Percentiles rank a stretch among this genome's conserved stretches.
These are phyloP conservation scores for Aelia acuminata DNA, from an alignment of 2,888 invertebrate genomes.

Conservation along the genomic window DNA sequence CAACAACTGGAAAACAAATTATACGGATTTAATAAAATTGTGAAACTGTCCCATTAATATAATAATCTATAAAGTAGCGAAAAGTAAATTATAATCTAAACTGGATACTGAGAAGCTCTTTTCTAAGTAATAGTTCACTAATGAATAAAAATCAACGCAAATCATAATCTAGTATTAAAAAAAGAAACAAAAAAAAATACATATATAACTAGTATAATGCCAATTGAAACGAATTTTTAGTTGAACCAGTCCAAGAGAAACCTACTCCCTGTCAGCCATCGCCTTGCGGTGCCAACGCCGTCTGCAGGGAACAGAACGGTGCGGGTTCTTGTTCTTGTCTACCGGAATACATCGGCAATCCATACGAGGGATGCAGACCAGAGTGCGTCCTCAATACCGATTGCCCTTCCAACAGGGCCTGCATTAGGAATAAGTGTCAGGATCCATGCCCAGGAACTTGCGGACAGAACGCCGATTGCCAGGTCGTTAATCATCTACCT, in stretches of 20 bases:
- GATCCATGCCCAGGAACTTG: slow-evolving; percentile 85
- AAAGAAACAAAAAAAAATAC: too few relatives aligned
- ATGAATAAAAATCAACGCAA: too few relatives aligned
- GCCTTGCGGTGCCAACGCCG: slow-evolving; percentile 83
- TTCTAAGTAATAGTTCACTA: too few relatives aligned
- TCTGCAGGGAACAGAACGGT: slow-evolving; percentile 79
- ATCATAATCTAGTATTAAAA: too few relatives aligned
- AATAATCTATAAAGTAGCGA: too few relatives aligned
- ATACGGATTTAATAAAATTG: too few relatives aligned
- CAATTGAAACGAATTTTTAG: slow-evolving; percentile 65
- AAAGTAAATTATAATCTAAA: too few relatives aligned
- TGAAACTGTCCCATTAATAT: too few relatives aligned
- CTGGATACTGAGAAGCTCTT: too few relatives aligned
- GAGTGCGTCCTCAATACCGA: slow-evolving; percentile 85
- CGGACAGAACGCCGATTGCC: slow-evolving; percentile 81
- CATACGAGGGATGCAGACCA: slow-evolving; percentile 82
- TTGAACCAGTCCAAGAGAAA: slow-evolving; percentile 63
- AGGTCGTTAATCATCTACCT: slow-evolving; percentile 82
- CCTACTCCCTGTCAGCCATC: slow-evolving; percentile 78
- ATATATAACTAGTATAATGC: too few relatives aligned
- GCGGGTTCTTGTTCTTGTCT: slow-evolving; percentile 84
- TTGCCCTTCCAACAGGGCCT: slow-evolving; percentile 84
- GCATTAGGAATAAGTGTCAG: slow-evolving; percentile 86
- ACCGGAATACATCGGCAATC: slow-evolving; percentile 80
- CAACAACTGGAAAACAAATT: too few relatives aligned